Conservation (phyloP, 1,140 invertebrate genomes). For the Lepidotrigona ventralis region DNA sequence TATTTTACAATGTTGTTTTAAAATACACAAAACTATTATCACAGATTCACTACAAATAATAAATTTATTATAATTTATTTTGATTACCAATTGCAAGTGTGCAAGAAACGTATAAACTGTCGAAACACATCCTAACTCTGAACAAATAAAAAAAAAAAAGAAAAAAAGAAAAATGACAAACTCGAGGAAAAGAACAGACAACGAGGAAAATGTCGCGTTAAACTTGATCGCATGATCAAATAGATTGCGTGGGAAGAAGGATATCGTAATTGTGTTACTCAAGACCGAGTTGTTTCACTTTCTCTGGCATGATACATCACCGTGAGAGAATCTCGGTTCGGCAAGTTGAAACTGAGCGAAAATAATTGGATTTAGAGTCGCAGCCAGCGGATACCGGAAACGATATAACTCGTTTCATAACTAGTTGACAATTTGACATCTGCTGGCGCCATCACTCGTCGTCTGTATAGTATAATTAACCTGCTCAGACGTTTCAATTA, state of each 20-base stretch:
- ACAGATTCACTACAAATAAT: too few species aligned
- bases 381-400: constrained; percentile 7
- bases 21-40: too few species aligned
- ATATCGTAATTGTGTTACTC: not conserved
- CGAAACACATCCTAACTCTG: not conserved
- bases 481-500: not conserved
- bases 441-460: not conserved
- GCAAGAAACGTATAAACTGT: not conserved
- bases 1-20: too few species aligned
- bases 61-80: too few species aligned
- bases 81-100: too few species aligned
- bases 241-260: constrained; percentile 16
- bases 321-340: constrained; percentile 47
- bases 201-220: not conserved
- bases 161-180: not conserved
- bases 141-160: too few species aligned
- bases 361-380: constrained; percentile 56
- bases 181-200: not conserved
- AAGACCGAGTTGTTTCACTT: constrained; percentile 36
- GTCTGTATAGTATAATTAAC: not conserved
- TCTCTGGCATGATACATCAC: constrained; percentile 50
- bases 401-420: constrained; percentile 17
- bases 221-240: not conserved
- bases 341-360: not conserved
- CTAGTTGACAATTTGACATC: not conserved